Evolutionary conservation across 1,140 invertebrate genomes (phyloP).

Genomic region (Drosophila bifasciata): DNA sequence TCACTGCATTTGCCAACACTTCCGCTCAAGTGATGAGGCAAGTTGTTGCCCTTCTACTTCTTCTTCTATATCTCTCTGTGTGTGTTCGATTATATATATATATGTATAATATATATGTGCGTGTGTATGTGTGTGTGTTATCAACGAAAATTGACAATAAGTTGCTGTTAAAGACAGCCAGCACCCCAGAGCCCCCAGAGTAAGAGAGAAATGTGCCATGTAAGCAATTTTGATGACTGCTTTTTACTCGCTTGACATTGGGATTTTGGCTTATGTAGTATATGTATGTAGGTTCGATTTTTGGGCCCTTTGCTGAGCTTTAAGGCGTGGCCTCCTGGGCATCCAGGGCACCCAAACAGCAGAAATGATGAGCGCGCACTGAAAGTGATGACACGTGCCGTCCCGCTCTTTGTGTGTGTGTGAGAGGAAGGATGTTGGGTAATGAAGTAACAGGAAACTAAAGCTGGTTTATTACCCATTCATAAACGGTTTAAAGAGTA

Average conservation of each 20-base stretch:
- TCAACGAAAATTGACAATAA: slow-evolving; percentile 77
- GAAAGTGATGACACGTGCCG: slow-evolving; percentile 46
- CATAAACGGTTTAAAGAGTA: not conserved
- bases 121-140: slow-evolving; percentile 54
- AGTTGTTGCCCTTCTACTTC: slow-evolving; percentile 54
- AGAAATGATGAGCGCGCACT: slow-evolving; percentile 47
- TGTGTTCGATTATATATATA: slow-evolving; percentile 20
- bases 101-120: slow-evolving; percentile 13
- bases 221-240: slow-evolving; percentile 70
- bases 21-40: slow-evolving; percentile 80
- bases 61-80: not conserved
- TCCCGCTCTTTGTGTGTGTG: slow-evolving; percentile 4
- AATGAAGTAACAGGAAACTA: slow-evolving; percentile 21
- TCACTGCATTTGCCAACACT: slow-evolving; percentile 82
- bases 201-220: slow-evolving; percentile 72
- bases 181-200: not conserved
- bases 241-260: slow-evolving; percentile 60
- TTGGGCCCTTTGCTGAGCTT: slow-evolving; percentile 49
- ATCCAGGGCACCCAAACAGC: not conserved
- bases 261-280: slow-evolving; percentile 43
- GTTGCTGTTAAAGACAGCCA: slow-evolving; percentile 81
- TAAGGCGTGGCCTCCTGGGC: slow-evolving; percentile 40
- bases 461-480: not conserved
- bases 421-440: slow-evolving; percentile 1
- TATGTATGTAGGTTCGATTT: slow-evolving; percentile 51